phyloP scores from a whole-genome alignment of 2,888 invertebrate species.

The Exocentrus adspersus region DNA sequence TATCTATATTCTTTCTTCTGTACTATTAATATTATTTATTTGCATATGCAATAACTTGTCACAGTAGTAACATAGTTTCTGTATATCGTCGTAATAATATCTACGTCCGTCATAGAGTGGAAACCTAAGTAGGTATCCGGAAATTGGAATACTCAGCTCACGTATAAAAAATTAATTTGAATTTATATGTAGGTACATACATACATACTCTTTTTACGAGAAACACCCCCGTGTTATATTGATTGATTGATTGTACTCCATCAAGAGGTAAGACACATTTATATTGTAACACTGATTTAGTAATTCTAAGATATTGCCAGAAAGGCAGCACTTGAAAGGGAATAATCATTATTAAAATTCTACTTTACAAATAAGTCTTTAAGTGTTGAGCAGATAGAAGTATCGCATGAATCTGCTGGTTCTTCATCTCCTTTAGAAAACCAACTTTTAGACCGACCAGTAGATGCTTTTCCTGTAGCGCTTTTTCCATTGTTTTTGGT shows the following conservation, averaged over 20 bases:
- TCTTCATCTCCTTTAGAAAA: constrained; percentile 75
- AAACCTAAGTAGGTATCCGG: no score
- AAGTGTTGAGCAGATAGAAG: constrained; percentile 82
- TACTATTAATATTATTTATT: no score
- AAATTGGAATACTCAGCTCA: no score
- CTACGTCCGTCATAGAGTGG: no score
- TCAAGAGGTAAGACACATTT: constrained; percentile 55
- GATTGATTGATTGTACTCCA: constrained; percentile 53
- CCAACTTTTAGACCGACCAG: constrained; percentile 64
- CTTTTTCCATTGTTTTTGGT: constrained; percentile 50
- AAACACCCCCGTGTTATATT: constrained; percentile 10
- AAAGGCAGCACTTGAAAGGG: constrained; percentile 37
- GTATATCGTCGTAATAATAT: no score
- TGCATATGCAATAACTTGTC: no score
- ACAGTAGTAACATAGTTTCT: no score
- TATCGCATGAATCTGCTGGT: constrained; percentile 76
- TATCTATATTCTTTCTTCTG: no score
- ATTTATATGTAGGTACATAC: no score
- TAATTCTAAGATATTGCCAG: constrained; percentile 24
- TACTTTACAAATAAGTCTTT: constrained; percentile 90
- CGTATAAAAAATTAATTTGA: no score
- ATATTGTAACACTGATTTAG: constrained; percentile 53
- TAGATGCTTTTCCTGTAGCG: constrained; percentile 43
- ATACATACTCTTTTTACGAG: background rate
- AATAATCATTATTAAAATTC: constrained; percentile 39